Evolutionary conservation across 2,113 vertebrate genomes (phyloP).

Genomic region (Psephotus haematonotus): DNA sequence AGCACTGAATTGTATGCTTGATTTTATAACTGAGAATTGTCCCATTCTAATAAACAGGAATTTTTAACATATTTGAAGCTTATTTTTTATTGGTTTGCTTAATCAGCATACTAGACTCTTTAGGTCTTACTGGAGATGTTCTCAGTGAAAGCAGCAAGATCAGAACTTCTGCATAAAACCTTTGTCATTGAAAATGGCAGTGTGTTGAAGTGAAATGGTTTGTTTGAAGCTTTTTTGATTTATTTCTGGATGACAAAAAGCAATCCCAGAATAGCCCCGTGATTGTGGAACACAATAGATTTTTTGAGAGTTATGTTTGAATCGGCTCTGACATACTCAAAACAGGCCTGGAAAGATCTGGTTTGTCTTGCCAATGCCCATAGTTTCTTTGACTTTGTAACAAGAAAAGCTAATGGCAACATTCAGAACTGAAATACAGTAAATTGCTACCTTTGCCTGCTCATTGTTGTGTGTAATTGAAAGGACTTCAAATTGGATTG

Average conservation of each 20-base stretch:
- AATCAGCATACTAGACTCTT: background rate
- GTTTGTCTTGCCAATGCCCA: background rate
- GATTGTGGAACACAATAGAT: background rate
- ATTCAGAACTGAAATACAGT: constrained; percentile 16
- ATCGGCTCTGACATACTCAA: background rate
- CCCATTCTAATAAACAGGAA: background rate
- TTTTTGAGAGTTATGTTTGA: background rate
- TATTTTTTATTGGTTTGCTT: background rate
- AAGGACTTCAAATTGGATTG: constrained; percentile 35
- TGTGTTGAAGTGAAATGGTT: background rate
- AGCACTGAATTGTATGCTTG: background rate
- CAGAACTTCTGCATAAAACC: background rate
- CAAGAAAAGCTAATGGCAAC: constrained; percentile 32
- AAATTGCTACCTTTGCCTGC: constrained; percentile 46
- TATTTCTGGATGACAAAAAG: background rate
- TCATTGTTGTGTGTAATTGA: constrained; percentile 59
- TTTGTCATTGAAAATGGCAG: background rate
- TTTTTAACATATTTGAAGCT: background rate
- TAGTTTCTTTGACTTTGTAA: constrained; percentile 32
- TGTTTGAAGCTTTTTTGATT: background rate
- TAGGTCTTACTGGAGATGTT: background rate
- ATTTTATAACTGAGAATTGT: background rate
- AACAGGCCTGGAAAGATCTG: background rate
- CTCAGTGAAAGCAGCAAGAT: background rate
- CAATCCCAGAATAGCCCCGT: background rate